phyloP scores from a whole-genome alignment of 2,888 invertebrate species.

The Nomada hirtipes region DNA sequence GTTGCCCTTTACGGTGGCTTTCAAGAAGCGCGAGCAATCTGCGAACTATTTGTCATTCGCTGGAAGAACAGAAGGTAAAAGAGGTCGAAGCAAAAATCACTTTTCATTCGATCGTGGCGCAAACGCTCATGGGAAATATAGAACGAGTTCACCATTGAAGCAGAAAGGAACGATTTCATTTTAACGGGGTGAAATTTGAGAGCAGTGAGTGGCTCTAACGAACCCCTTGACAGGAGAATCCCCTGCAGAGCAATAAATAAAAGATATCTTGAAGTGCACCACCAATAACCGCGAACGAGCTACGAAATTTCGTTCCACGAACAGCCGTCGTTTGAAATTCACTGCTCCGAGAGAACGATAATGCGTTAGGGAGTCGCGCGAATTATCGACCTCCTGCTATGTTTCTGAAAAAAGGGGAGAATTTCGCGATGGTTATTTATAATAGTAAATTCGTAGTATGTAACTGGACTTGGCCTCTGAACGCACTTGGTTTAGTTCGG shows the following conservation, averaged over 20 bases:
- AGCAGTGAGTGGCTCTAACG: constrained; percentile 28
- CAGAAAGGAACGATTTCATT: constrained; percentile 38
- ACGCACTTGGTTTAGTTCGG: background rate
- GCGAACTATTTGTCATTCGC: background rate
- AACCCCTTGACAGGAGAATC: constrained; percentile 21
- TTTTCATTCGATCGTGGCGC: constrained; percentile 24
- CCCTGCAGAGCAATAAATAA: constrained; percentile 46
- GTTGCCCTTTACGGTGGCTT: constrained; percentile 2
- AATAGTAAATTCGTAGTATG: background rate
- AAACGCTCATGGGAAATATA: constrained; percentile 30
- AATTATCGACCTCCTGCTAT: constrained; percentile 9
- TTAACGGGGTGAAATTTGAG: constrained; percentile 44
- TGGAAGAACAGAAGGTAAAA: background rate
- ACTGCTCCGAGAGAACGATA: background rate
- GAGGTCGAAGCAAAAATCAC: constrained; percentile 26
- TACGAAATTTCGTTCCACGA: constrained; percentile 37
- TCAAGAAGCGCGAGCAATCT: background rate
- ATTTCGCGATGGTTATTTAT: background rate
- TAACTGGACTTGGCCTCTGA: background rate
- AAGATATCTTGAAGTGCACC: constrained; percentile 24
- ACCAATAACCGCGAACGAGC: constrained; percentile 49
- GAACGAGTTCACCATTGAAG: constrained; percentile 15
- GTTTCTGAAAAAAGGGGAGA: background rate
- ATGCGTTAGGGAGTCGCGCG: constrained; percentile 4
- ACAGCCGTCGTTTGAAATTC: constrained; percentile 2